phyloP scores from a whole-genome alignment of 2,113 vertebrate species.

The Phrynosoma blainvillii region DNA sequence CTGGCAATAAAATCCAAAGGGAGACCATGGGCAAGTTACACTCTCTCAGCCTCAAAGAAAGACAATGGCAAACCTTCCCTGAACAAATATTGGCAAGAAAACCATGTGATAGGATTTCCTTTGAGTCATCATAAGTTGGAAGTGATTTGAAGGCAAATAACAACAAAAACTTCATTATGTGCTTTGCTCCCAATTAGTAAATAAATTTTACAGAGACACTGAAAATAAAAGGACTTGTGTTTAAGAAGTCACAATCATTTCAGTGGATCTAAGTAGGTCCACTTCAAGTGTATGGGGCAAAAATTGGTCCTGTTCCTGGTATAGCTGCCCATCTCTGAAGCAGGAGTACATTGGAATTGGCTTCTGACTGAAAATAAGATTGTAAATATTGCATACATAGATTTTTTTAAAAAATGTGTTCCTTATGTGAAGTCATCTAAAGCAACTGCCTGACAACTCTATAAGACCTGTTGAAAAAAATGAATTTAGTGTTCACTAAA shows the following conservation, averaged over 20 bases:
- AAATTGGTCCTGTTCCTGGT: no score
- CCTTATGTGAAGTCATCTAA: slow-evolving; percentile 46
- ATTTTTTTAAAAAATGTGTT: slow-evolving; percentile 40
- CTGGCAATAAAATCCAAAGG: no score
- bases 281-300: no score
- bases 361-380: slow-evolving; percentile 15
- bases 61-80: no score
- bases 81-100: no score
- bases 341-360: not conserved
- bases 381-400: slow-evolving; percentile 21
- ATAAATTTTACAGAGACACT: not conserved
- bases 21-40: no score
- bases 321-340: no score
- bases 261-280: not conserved
- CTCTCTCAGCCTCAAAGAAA: no score
- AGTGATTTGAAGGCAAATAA: no score
- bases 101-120: no score
- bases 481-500: slow-evolving; percentile 55
- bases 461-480: slow-evolving; percentile 64
- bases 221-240: no score
- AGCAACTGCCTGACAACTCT: slow-evolving; percentile 49
- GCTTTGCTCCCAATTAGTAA: not conserved
- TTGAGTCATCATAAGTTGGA: no score
- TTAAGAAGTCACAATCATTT: not conserved
- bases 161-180: slow-evolving; percentile 13